Conservation (phyloP, 2,113 vertebrate genomes). For the Pyxicephalus adspersus region DNA sequence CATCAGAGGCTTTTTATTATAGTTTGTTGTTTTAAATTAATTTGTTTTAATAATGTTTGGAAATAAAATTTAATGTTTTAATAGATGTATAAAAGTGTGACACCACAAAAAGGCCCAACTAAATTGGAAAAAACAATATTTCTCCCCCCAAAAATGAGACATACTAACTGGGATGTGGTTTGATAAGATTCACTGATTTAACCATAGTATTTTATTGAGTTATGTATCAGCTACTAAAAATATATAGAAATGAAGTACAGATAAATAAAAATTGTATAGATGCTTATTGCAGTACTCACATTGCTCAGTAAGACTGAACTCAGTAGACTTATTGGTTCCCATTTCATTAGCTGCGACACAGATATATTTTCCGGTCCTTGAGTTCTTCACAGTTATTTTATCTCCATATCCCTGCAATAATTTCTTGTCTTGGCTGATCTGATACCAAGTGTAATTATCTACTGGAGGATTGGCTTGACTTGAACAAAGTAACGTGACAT, state of each 20-base stretch:
- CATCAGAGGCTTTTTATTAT: too few species aligned
- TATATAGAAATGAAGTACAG: too few species aligned
- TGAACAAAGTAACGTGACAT: background rate
- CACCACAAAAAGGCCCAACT: too few species aligned
- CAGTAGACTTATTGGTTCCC: background rate
- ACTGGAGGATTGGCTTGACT: constrained; percentile 10
- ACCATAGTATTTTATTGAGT: background rate
- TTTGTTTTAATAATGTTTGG: too few species aligned
- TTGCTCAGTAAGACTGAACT: background rate
- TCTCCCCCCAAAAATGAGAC: too few species aligned
- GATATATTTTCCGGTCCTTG: constrained; percentile 5
- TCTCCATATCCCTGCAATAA: background rate
- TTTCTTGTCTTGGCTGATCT: background rate
- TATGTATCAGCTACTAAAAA: too few species aligned
- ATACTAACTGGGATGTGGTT: too few species aligned
- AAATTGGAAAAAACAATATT: too few species aligned
- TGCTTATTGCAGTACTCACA: background rate
- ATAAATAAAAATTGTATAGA: background rate
- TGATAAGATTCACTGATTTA: too few species aligned
- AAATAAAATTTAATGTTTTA: too few species aligned
- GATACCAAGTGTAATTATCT: constrained; percentile 1
- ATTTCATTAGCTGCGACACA: constrained; percentile 16
- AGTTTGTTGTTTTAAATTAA: too few species aligned
- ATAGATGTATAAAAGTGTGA: too few species aligned
- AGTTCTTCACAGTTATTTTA: background rate